Conservation (phyloP, 2,113 vertebrate species). For the Vulpes ferrilata region DNA sequence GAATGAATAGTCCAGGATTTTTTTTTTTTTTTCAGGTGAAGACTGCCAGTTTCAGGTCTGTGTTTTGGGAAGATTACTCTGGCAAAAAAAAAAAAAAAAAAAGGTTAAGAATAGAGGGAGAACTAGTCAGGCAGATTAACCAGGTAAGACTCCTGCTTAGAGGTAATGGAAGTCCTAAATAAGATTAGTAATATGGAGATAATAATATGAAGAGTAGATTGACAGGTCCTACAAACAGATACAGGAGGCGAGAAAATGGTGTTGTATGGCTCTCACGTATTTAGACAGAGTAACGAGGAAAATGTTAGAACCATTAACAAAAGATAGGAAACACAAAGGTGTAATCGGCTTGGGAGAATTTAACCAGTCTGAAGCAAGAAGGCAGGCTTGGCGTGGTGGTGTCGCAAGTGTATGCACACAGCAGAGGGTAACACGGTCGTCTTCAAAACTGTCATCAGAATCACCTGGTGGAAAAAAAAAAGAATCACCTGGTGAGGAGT, state of each 20-base stretch:
- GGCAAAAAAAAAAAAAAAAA: background rate
- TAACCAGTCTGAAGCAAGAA: background rate
- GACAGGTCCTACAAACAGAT: background rate
- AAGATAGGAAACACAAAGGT: background rate
- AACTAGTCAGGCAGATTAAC: background rate
- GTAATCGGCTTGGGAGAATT: background rate
- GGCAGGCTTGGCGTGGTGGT: too few relatives aligned
- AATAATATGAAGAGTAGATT: background rate
- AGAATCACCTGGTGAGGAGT: background rate
- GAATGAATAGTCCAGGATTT: background rate
- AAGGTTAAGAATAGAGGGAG: background rate
- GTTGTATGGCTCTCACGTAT: background rate
- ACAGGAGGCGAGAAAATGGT: background rate
- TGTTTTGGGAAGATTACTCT: background rate
- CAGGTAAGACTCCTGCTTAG: background rate
- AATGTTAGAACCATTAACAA: background rate
- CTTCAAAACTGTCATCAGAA: background rate
- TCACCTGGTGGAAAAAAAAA: background rate
- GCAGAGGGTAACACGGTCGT: background rate
- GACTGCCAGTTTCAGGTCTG: background rate
- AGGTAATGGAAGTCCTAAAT: background rate
- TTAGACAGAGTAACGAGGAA: background rate
- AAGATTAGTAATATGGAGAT: background rate
- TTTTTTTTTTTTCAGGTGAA: background rate
- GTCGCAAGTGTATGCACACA: fast-evolving